Evolutionary conservation across 1,140 invertebrate species (phyloP).

Genomic region (Notospermus geniculatus): DNA sequence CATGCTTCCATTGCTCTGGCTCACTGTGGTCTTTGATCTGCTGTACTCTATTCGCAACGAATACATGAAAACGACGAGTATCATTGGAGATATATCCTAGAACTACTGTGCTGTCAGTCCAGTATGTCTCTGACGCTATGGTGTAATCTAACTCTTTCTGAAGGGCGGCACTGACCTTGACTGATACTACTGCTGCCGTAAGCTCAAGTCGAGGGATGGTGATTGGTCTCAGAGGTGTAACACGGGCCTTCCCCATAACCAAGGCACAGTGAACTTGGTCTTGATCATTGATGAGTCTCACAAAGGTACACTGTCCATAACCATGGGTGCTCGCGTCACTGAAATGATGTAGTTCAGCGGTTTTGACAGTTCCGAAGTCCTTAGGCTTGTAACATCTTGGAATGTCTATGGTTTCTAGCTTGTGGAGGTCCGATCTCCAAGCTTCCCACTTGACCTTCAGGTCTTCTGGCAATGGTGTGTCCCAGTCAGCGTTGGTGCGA

Average conservation of each 20-base stretch:
- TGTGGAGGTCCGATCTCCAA: conserved; percentile 13
- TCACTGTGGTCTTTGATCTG: background rate
- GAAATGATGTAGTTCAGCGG: conserved; percentile 28
- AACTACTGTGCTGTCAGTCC: conserved; percentile 13
- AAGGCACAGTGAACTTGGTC: background rate
- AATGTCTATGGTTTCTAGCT: background rate
- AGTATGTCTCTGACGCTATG: background rate
- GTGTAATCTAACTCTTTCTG: conserved; percentile 6
- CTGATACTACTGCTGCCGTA: conserved; percentile 3
- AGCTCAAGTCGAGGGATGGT: conserved; percentile 9
- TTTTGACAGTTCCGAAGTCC: conserved; percentile 5
- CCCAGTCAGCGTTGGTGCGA: conserved; percentile 20
- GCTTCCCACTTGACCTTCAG: conserved; percentile 11
- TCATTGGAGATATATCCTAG: conserved; percentile 23
- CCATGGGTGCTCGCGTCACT: conserved; percentile 27
- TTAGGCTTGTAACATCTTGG: background rate
- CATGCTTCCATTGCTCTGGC: conserved; percentile 12
- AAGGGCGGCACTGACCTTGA: conserved; percentile 9
- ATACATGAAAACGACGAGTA: conserved; percentile 12
- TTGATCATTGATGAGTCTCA: background rate
- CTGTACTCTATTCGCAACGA: conserved; percentile 17
- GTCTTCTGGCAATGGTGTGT: conserved; percentile 22
- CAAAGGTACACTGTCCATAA: conserved; percentile 22
- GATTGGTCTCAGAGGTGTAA: background rate
- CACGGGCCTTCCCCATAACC: conserved; percentile 2